Evolutionary conservation across 2,888 invertebrate species (phyloP).

Genomic region (Aspidiotus destructor): DNA sequence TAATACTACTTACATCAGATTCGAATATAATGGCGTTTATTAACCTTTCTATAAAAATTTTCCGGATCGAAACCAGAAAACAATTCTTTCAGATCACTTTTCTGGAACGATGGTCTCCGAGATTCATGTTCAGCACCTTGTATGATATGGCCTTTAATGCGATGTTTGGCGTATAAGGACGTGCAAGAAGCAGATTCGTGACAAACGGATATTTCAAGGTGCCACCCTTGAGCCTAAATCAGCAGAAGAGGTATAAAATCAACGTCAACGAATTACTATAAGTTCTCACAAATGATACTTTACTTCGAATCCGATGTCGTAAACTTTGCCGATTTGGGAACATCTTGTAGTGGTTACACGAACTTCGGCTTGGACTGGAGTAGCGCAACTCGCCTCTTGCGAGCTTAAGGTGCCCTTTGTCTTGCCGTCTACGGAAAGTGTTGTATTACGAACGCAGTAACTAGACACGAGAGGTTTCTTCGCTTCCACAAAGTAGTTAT

Average conservation of each 20-base stretch:
- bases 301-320: slow-evolving; percentile 33
- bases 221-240: slow-evolving; percentile 30
- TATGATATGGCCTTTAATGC: slow-evolving; percentile 29
- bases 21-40: neutral
- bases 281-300: slow-evolving; percentile 1
- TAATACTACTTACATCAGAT: neutral
- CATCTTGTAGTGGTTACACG: slow-evolving; percentile 12
- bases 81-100: slow-evolving; percentile 35
- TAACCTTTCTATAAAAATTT: slow-evolving; percentile 36
- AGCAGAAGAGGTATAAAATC: neutral
- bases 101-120: slow-evolving; percentile 35
- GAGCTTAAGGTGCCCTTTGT: slow-evolving; percentile 3
- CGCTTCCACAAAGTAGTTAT: slow-evolving; percentile 20
- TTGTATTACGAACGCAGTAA: slow-evolving; percentile 17
- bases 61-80: slow-evolving; percentile 36
- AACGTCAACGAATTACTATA: too few species aligned
- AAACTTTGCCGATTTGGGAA: slow-evolving; percentile 19
- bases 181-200: slow-evolving; percentile 34
- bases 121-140: slow-evolving; percentile 35
- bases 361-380: slow-evolving; percentile 17
- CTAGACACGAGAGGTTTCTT: neutral
- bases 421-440: neutral
- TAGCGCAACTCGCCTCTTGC: slow-evolving; percentile 19
- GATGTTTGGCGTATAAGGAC: slow-evolving; percentile 35
- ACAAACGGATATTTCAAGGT: slow-evolving; percentile 36